Base-by-base conservation (phyloP, 2,888 invertebrate species). In the Trachelus stipa region DNA sequence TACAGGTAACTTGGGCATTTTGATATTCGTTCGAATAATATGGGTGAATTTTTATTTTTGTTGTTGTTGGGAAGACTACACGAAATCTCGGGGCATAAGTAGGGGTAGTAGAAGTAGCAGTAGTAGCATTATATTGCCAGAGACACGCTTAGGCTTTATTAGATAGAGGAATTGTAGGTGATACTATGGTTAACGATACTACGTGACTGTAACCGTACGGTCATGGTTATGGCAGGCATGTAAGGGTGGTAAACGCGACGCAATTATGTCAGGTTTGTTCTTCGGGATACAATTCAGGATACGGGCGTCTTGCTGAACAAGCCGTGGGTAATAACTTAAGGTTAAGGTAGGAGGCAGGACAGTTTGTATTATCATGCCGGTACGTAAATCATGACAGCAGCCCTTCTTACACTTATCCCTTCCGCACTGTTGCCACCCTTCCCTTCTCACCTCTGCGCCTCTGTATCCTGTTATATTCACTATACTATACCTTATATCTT, bases 301-400 rank as follows among this genome's bases (percentile, higher is more conserved):
- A 76, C 79, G 77, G 77, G 75, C 77, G 77, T 74, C 76, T 80
- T 76, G 75, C 77, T 77, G 79, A 79, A 76, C 80, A 77, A 79
- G 80, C 78, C 78, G 77, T 79, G 79, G 73, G 77, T 77, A 77
- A 78, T 79, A 81, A 80, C 79, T 81, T 81, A 33, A 37, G 79
- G 80, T 79, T 77, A 80, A 79, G 78, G 79, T 69, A 77, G 78
- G 69, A 77, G 77, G 77, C 76, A 75, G 73, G 78, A 78, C 78
- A 75, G 34, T 74, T 73, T 34, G 74, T 68, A 73, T 40, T 77
- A 75, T 79, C 73, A 79, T 68, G 40, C 75, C 56, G 56, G 56
- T 15, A 56, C 56, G 56, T 56, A 56, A 56, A 56, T 56, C 56
- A 56, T 56, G 56, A 56, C 56, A 23, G 56, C 23, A 56, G 56